Evolutionary conservation across 2,113 vertebrate genomes (phyloP), one percentile per base, ranked within the genome.

Genomic region (Epinephelus fuscoguttatus): DNA sequence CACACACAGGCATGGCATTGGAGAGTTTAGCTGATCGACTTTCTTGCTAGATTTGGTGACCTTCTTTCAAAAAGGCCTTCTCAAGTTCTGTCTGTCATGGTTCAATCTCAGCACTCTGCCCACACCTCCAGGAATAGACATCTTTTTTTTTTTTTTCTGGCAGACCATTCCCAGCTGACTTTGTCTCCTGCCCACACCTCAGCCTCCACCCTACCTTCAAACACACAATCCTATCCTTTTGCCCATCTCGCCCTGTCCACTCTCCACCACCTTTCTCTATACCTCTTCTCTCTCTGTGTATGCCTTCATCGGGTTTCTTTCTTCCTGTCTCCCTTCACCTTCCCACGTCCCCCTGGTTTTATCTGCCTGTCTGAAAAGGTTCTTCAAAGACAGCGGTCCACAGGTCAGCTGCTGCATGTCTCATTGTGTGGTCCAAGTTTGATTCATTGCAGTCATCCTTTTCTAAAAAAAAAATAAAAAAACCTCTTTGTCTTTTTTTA

Each of bases 401-500:
- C 40, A 49, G 66, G 75, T 84, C 62, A 63, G 59, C 53, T 27
- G 49, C 59, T 47, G 63, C 72, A 49, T 55, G 6, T 66, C 52
- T 70, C 55, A 57, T 53, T 77, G 72, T 76, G 70, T 40, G 67
- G 66, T 30, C 64, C 14, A 73, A 77, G 78, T 75, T 67, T 82
- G 70, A 77, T 68, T 75, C 40, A 77, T 52, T 80, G 62, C 75
- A 67, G 56, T 37, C 49, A 40, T 70, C 19, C 63, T 30, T 50
- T 23, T 62, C 25, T 27, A 18, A 27, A 49, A 37, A 8, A 27
- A 49, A 30, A 30, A 30, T 4, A 30, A 76, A 57, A 52, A 10
- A n/a, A 50, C 5, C 19, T 78, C 15, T 10, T 53, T 9, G n/a
- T 2, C 17, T 47, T n/a, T 40, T 76, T 80, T 62, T 61, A 42